These are phyloP conservation scores for Drosophila kuntzei DNA, from an alignment of 2,888 invertebrate genomes.

Conservation along the genomic window DNA sequence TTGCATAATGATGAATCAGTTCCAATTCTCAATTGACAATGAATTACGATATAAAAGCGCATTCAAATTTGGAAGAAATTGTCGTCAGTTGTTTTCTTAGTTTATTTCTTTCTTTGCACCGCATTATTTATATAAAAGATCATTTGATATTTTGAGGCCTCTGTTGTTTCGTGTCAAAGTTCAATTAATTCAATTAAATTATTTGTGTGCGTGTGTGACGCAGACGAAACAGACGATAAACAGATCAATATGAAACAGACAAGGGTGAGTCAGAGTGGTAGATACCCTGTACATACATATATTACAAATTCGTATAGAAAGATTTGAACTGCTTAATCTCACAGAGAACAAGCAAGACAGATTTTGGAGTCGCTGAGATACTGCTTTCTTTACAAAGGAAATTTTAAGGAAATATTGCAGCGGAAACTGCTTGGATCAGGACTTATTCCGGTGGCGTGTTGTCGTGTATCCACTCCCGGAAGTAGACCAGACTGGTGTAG, in stretches of 20 bases:
- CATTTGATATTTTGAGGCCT: slow-evolving; percentile 48
- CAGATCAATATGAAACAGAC: slow-evolving; percentile 17
- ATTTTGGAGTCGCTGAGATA: no score
- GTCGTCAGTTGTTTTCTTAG: not conserved
- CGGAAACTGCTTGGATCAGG: no score
- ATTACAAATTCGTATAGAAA: not conserved
- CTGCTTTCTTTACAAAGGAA: no score
- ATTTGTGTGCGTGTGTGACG: slow-evolving; percentile 52
- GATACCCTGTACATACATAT: not conserved
- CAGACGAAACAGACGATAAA: slow-evolving; percentile 10
- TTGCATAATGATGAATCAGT: not conserved
- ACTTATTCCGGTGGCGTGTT: slow-evolving; percentile 87
- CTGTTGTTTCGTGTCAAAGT: slow-evolving; percentile 68
- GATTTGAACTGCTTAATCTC: no score
- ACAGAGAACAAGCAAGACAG: no score
- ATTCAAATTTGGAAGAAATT: slow-evolving; percentile 8
- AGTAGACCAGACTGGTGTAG: slow-evolving; percentile 91
- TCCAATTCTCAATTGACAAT: not conserved
- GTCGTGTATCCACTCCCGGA: slow-evolving; percentile 91
- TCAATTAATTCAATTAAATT: slow-evolving; percentile 84
- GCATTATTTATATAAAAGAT: slow-evolving; percentile 37
- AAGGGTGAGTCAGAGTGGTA: not conserved
- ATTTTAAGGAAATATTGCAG: slow-evolving; percentile 10
- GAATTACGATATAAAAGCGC: not conserved
- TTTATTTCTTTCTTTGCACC: not conserved